Evolutionary conservation across 2,797 vertebrate genomes (phyloP), one percentile per base, ranked within the genome.

Genomic region (Acanthurus leucopareius): DNA sequence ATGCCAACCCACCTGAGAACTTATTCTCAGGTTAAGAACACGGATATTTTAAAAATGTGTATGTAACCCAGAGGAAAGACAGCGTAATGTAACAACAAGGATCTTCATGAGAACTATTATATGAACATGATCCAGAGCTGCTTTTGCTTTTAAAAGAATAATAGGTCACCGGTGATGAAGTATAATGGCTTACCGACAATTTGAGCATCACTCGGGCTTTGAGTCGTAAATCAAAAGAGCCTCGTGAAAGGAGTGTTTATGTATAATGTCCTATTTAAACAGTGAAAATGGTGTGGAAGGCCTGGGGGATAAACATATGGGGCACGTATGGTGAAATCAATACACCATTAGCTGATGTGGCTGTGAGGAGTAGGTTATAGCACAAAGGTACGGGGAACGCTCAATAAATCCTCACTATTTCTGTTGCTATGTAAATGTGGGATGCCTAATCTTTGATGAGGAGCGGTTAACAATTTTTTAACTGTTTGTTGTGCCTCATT

Each of bases 321-420:
- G 88, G 79, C 74, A 38, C 86, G 81, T 85, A 87, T 82, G 80
- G 86, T 84, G 78, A 88, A 90, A 94, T 94, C 93, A 94, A 94
- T 94, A 94, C 76, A 72, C 92, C 88, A 94, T 94, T 93, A 94
- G 91, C 87, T 62, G 79, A 92, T 91, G 84, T 84, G 87, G 89
- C 85, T 79, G 87, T 63, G 86, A 85, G 88, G 49, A 83, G 90
- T 85, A 70, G 75, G 71, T 80, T 85, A 84, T 84, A 85, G 82
- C 82, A 88, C 90, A 89, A 74, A 86, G 89, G 81, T 87, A 75
- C 73, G 80, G 78, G 85, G 73, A 83, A 49, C 16, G 69, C 73
- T 92, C 91, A 68, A 91, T 89, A 93, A 85, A 82, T 85, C 82
- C 61, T 82, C 70, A 48, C 83, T 71, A 75, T 86, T 86, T 83